Evolutionary conservation across 2,113 vertebrate genomes (phyloP).

Genomic region (Crotalus horridus): DNA sequence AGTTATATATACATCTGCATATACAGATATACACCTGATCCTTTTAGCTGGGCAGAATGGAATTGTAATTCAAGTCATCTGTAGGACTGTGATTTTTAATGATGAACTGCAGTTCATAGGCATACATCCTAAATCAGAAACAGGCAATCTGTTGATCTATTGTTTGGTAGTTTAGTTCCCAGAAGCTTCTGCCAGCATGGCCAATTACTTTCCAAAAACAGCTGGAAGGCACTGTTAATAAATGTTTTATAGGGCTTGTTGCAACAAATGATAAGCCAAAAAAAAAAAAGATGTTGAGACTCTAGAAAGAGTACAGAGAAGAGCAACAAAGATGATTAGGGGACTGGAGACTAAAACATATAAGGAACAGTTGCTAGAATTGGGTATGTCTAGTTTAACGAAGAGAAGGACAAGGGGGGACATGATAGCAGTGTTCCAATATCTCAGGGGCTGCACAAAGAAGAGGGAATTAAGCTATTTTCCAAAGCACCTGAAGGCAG

Average conservation of each 20-base stretch:
- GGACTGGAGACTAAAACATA: too few relatives aligned
- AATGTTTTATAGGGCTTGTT: constrained; percentile 35
- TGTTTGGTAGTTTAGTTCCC: background rate
- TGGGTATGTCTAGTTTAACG: too few relatives aligned
- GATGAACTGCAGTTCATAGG: background rate
- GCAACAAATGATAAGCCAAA: background rate
- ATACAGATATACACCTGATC: background rate
- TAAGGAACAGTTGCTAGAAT: too few relatives aligned
- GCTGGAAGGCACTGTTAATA: constrained; percentile 2
- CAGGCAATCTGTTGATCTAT: background rate
- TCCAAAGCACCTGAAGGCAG: too few relatives aligned
- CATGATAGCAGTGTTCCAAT: too few relatives aligned
- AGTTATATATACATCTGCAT: background rate
- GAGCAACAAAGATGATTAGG: too few relatives aligned
- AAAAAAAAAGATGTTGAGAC: too few relatives aligned
- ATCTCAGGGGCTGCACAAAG: too few relatives aligned
- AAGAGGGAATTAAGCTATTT: too few relatives aligned
- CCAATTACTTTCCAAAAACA: constrained; percentile 33
- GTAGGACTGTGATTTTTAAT: background rate
- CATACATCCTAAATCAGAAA: background rate
- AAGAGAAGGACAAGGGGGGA: too few relatives aligned
- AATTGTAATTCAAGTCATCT: background rate
- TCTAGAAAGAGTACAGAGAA: too few relatives aligned
- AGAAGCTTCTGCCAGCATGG: background rate
- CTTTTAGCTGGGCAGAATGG: background rate